Base-by-base conservation (phyloP, 2,113 vertebrate species). In the Gasterosteus aculeatus region DNA sequence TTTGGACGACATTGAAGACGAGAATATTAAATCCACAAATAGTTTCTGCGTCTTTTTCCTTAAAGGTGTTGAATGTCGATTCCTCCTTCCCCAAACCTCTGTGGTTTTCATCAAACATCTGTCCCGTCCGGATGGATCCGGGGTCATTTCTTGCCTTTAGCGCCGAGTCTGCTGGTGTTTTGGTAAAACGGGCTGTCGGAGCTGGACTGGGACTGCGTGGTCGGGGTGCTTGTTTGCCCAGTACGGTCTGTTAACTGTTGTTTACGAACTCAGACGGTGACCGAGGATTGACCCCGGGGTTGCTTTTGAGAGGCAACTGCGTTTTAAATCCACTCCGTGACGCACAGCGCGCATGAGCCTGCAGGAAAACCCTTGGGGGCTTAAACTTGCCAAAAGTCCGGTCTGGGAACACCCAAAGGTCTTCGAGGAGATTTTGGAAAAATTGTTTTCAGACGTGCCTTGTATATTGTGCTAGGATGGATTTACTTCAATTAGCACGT, bases 241-340 rank as follows among this genome's bases (percentile, higher is more conserved):
- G 54, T 79, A 69, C 78, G 77, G 51, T 81, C 72, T 83, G 84
- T 89, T 85, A 88, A 88, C 82, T 80, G 68, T 57, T 86, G 83
- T 86, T 91, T 81, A 92, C 89, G 90, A 86, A 85, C 71, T 70
- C 49, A 18, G 61, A 77, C 62, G 66, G 58, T 93, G 92, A 91
- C 91, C 92, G 78, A 38, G 46, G 75, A 5, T 7, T 93, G 92
- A 94, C 89, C 91, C 79, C 47, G 7, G 16, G 46, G 39, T 81
- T 71, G 70, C 78, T 85, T 80, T 82, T 58, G 62, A 71, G 51
- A 62, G 74, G 85, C 82, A 88, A 79, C 80, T 81, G 80, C 82
- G 31, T 77, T 66, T 84, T 62, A 73, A 78, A 85, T 82, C 46
- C 69, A 44, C 69, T 82, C 67, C 63, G 72, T 33, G 68, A 39